Conservation (phyloP, 1,140 invertebrate species). For the Oryctes rhinoceros region DNA sequence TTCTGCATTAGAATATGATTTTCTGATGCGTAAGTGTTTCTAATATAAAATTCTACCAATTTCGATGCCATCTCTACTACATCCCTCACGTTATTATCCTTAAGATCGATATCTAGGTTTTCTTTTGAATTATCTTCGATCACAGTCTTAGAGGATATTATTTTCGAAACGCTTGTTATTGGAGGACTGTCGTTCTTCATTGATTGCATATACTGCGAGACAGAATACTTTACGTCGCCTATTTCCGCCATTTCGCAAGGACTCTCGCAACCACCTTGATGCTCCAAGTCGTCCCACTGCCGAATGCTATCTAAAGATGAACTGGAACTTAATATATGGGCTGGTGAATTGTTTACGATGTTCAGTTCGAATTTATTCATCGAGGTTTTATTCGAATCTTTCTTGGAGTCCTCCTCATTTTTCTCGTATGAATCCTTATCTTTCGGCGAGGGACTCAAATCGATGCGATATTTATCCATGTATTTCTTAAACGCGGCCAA, state of each 20-base stretch:
- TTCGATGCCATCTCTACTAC: constrained; percentile 53
- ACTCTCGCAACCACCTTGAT: constrained; percentile 58
- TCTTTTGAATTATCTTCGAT: constrained; percentile 41
- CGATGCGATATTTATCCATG: constrained; percentile 50
- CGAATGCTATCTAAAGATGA: constrained; percentile 59
- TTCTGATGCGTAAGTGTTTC: constrained; percentile 57
- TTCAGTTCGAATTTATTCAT: constrained; percentile 38
- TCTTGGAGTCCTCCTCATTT: constrained; percentile 35
- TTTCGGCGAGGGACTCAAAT: constrained; percentile 44
- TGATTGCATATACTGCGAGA: constrained; percentile 57
- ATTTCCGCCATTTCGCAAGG: constrained; percentile 56
- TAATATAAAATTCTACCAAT: constrained; percentile 58
- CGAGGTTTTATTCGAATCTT: constrained; percentile 38
- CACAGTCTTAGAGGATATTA: constrained; percentile 46
- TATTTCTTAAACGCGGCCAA: constrained; percentile 58
- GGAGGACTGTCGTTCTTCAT: constrained; percentile 54
- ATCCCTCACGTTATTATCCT: constrained; percentile 52
- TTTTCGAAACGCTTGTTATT: constrained; percentile 55
- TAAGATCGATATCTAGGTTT: constrained; percentile 48
- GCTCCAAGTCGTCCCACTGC: constrained; percentile 58
- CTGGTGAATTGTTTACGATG: constrained; percentile 51
- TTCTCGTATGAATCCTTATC: constrained; percentile 30
- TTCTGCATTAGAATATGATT: constrained; percentile 61
- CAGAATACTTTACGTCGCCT: constrained; percentile 56
- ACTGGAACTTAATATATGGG: constrained; percentile 56